phyloP scores from a whole-genome alignment of 2,797 vertebrate genomes.

The Macrochelys suwanniensis region DNA sequence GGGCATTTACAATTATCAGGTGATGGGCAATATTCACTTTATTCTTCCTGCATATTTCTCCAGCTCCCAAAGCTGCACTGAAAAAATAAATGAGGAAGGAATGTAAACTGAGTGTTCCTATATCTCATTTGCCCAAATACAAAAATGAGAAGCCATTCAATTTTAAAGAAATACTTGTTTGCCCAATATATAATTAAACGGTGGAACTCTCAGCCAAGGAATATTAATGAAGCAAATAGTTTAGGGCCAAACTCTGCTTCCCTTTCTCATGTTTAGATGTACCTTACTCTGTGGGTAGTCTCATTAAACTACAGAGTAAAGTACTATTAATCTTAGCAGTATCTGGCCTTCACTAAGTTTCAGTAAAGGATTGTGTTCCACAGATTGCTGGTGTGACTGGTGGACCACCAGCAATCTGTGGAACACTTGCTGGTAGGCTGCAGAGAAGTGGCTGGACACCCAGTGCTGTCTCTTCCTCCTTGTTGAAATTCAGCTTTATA shows the following conservation, averaged over 20 bases:
- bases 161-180: neutral
- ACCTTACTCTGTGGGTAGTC: neutral
- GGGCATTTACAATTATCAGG: conserved; percentile 66
- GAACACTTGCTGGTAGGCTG: neutral
- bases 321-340: neutral
- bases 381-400: no score
- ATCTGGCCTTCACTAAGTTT: neutral
- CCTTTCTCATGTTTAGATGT: neutral
- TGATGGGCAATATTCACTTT: conserved; percentile 63
- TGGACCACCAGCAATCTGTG: neutral
- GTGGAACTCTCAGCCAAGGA: neutral
- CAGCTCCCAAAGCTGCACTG: conserved; percentile 35
- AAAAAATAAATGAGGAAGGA: conserved; percentile 61
- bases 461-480: fast-evolving
- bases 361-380: neutral
- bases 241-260: neutral
- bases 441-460: neutral
- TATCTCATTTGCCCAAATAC: conserved; percentile 27
- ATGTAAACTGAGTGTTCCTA: neutral
- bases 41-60: conserved; percentile 55
- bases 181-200: neutral
- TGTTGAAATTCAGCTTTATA: neutral
- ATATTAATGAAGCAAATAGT: neutral
- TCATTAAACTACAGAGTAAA: neutral
- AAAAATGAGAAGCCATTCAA: conserved; percentile 5